Percentiles rank a stretch among this genome's conserved stretches.
Conservation (phyloP, 2,113 vertebrate genomes). For the Lota lota region DNA sequence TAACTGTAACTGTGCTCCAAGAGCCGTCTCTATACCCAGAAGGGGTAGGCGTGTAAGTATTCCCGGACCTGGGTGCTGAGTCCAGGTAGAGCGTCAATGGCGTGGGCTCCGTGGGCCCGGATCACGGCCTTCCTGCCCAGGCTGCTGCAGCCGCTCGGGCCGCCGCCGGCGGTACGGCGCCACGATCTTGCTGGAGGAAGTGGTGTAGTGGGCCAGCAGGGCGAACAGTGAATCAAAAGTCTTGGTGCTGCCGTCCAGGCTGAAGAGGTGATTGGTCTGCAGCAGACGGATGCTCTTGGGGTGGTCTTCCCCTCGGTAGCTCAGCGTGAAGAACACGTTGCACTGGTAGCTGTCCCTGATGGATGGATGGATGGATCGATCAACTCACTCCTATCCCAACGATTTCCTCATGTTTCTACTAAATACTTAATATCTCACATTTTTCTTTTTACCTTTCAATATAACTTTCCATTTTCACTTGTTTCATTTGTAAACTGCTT, state of each 20-base stretch:
- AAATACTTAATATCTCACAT: too few species aligned
- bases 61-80: conserved; percentile 77
- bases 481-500: too few species aligned
- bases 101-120: conserved; percentile 76
- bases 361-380: background rate
- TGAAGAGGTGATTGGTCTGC: conserved; percentile 82
- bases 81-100: conserved; percentile 70
- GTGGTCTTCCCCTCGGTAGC: conserved; percentile 82
- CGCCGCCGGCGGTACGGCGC: conserved; percentile 80
- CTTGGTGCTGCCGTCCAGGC: conserved; percentile 86
- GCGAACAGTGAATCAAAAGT: conserved; percentile 85
- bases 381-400: too few species aligned
- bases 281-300: conserved; percentile 89
- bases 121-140: conserved; percentile 85
- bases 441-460: too few species aligned
- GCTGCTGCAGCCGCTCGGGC: conserved; percentile 83
- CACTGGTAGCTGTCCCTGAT: conserved; percentile 90
- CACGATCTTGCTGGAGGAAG: conserved; percentile 81
- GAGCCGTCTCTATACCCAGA: conserved; percentile 65
- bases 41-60: conserved; percentile 83
- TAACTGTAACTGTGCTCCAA: background rate
- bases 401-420: too few species aligned
- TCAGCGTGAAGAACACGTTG: conserved; percentile 93
- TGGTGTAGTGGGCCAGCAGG: conserved; percentile 85
- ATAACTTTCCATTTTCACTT: too few species aligned